Evolutionary conservation across 2,113 vertebrate species (phyloP), one percentile per base, ranked within the genome.

Genomic region (Dunckerocampus dactyliophorus): DNA sequence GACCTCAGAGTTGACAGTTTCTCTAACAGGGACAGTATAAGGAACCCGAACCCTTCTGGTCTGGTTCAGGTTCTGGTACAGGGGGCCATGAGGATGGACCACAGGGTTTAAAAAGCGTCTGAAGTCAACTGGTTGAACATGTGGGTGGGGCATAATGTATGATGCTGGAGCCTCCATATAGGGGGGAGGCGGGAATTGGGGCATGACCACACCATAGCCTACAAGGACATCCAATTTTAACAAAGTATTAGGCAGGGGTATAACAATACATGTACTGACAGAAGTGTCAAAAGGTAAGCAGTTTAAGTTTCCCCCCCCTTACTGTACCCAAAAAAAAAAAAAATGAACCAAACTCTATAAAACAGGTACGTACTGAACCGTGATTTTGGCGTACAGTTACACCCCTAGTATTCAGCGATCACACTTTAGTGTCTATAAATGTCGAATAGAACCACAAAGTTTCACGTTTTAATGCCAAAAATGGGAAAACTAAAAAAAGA

Each of bases 141-240:
- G 80, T 50, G 82, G 65, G 2, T 79, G 69, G 3, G 83, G 85
- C 2, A 88, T 8, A 22, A 88, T 12, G 42, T 87, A 89, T 22
- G 77, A 89, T 22, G 77, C 37, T 46, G 84, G 83, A 47, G 77
- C 15, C 12, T 89, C 84, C 74, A 87, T 62, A 43, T 82, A 88
- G 3, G 79, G 65, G 13, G 58, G 43, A 15, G 75, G 62, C 12
- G 69, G 77, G 6, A 87, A 71, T 0, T 73, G 72, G 37, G 83
- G 81, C 71, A 85, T 67, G 8, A 78, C 71, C 81, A 86, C 75
- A 21, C 82, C 74, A 34, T 85, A 88, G 58, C 88, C 88, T 89
- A 55, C 43, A n/a, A 65, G 21, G 45, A 1, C 31, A 34, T 34
- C 6, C 4, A 5, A 34, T 34, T 7, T 8, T 7, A 34, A 45